Evolutionary conservation across 2,797 vertebrate genomes (phyloP).

Genomic region (Chanos chanos): DNA sequence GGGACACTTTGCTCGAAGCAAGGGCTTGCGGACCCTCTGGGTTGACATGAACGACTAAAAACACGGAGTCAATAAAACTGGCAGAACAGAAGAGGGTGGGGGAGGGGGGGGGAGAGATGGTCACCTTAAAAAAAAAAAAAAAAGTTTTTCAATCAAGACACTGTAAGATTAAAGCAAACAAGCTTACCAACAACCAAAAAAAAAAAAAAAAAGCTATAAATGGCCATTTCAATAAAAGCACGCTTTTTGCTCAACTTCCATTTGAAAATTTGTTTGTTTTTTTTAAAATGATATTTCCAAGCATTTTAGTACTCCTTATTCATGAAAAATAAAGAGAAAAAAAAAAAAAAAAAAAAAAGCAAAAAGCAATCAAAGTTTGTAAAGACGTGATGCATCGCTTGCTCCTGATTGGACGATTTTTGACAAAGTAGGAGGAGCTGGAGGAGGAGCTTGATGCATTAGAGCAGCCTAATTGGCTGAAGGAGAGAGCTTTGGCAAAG

Average conservation of each 20-base stretch:
- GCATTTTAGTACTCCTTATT: conserved; percentile 29
- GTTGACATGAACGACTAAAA: conserved; percentile 16
- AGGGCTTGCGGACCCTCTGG: not conserved
- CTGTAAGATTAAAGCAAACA: conserved; percentile 44
- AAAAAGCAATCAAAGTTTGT: conserved; percentile 10
- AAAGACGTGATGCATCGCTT: conserved; percentile 35
- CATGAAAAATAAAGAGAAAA: conserved; percentile 1
- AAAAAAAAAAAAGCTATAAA: conserved; percentile 38
- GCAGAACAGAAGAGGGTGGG: not conserved
- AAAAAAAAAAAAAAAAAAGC: not conserved
- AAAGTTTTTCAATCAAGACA: conserved; percentile 42
- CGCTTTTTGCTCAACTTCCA: conserved; percentile 35
- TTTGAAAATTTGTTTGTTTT: conserved; percentile 42
- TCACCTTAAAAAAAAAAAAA: conserved; percentile 47
- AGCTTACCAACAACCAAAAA: conserved; percentile 25
- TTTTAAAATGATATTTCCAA: conserved; percentile 33
- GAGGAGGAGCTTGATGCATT: conserved; percentile 34
- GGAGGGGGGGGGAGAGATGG: conserved; percentile 33
- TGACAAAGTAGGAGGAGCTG: conserved; percentile 16
- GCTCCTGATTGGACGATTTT: conserved; percentile 34
- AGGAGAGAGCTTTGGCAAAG: conserved; percentile 88
- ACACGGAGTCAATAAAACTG: conserved; percentile 45
- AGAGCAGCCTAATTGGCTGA: conserved; percentile 34
- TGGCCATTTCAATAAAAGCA: conserved; percentile 54
- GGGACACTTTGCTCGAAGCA: not conserved